A percentile compares a stretch with the other conserved stretches of the same genome.
phyloP scores from a whole-genome alignment of 2,113 vertebrate species.

The Galemys pyrenaicus region DNA sequence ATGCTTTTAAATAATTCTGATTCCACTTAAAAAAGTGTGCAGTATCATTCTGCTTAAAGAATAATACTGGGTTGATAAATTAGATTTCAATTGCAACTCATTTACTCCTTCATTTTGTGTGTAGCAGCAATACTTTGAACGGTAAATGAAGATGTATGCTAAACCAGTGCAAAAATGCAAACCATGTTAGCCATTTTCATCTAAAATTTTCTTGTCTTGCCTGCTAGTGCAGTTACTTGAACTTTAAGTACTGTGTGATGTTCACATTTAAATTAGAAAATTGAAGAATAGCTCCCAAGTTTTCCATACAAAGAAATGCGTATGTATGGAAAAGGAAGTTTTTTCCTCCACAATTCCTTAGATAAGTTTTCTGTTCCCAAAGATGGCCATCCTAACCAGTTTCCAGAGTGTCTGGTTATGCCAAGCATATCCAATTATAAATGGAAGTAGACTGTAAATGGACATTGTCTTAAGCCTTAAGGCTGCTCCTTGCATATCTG shows the following conservation, averaged over 20 bases:
- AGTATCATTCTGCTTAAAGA: neutral
- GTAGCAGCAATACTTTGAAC: neutral
- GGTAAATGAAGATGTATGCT: neutral
- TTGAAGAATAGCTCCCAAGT: neutral
- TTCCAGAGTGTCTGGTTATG: neutral
- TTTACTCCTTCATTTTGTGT: neutral
- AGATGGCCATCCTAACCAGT: neutral
- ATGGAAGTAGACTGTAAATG: too few species aligned
- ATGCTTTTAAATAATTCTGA: neutral
- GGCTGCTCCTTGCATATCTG: neutral
- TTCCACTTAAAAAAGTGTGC: neutral
- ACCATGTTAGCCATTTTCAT: neutral
- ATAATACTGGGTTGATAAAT: neutral
- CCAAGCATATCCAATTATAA: too few species aligned
- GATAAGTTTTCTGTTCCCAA: neutral
- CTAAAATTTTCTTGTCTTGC: neutral
- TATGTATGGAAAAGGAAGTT: neutral
- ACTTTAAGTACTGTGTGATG: neutral
- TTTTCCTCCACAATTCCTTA: neutral
- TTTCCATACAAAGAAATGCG: neutral
- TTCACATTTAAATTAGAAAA: conserved; percentile 2
- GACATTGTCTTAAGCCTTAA: too few species aligned
- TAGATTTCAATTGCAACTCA: neutral
- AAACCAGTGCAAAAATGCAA: neutral
- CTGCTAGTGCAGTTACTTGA: neutral